Evolutionary conservation across 2,113 vertebrate genomes (phyloP), one percentile per base, ranked within the genome.

Genomic region (Scomber colias): DNA sequence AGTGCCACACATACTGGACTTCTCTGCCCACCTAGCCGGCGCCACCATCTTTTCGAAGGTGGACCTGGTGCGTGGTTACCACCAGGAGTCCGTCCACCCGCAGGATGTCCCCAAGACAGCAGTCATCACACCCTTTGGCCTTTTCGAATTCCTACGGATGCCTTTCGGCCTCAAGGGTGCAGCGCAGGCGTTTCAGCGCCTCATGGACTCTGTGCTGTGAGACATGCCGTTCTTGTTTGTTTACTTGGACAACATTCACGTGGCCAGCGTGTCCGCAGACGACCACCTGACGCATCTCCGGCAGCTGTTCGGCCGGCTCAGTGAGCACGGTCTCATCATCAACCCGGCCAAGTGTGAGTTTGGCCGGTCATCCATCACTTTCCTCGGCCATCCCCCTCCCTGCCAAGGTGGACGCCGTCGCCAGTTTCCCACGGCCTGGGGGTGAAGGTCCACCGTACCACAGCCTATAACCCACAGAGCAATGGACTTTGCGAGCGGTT

Each of bases 371-470:
- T 46, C n/a, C 1, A 50, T 67, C 24, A 15, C 13, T 19, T 67
- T 67, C 64, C 48, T 67, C 6, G 64, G 48, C 45, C 64, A 51
- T 64, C 3, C 62, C 44, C 13, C 16, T 64, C 5, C n/a, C 62
- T 19, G 62, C 44, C 12, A 31, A 51, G 19, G 48, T 51, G 46
- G 24, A 67, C 19, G 46, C 64, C 7, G 48, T 51, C 14, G 21
- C 46, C 19, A 14, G 6, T 67, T 35, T 27, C 24, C 48, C 21
- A 1, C 12, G 11, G 24, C 24, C 24, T 27, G 21, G 21, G 21
- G 21, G 21, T 21, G 21, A 21, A 21, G 21, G 21, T 21, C 21
- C 21, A 21, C 21, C 21, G 21, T 21, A 21, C 21, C 21, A 21
- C 21, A 21, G 21, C 21, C 21, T 21, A 21, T 21, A 21, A 21